These are phyloP conservation scores for Gortyna flavago DNA, from an alignment of 2,888 invertebrate species.

Conservation along the genomic window DNA sequence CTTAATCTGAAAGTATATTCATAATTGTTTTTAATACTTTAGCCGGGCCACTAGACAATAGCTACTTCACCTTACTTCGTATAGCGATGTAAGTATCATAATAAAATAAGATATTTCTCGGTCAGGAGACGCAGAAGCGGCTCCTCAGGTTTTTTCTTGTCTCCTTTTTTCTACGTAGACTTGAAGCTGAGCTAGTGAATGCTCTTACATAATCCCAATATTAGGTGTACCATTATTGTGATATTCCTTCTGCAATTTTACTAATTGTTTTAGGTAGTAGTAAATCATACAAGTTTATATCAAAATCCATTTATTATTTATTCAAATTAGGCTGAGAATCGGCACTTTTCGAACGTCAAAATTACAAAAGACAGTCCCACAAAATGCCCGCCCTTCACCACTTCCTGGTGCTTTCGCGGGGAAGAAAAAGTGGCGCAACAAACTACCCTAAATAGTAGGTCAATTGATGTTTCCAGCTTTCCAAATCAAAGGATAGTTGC, in stretches of 20 bases:
- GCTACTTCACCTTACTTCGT: neutral
- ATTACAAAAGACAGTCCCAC: too few relatives aligned
- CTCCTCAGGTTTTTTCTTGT: neutral
- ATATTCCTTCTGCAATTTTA: neutral
- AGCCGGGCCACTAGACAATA: neutral
- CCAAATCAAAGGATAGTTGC: neutral
- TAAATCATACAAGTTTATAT: neutral
- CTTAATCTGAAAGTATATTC: neutral
- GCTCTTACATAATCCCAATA: neutral
- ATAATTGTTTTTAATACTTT: neutral
- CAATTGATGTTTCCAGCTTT: neutral
- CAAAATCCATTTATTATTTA: too few relatives aligned
- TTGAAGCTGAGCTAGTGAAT: too few relatives aligned
- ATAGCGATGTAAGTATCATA: neutral
- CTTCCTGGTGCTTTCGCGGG: too few relatives aligned
- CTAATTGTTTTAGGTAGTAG: neutral
- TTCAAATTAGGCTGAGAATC: too few relatives aligned
- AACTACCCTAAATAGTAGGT: too few relatives aligned
- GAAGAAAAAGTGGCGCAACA: too few relatives aligned
- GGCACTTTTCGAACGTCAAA: too few relatives aligned
- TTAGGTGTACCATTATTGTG: neutral
- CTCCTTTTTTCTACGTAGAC: neutral
- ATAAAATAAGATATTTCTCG: too few relatives aligned
- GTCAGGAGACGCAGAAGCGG: neutral
- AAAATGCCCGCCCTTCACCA: too few relatives aligned